These are phyloP conservation scores for Gobio occitaniae DNA, from an alignment of 2,797 vertebrate genomes.

Conservation along the genomic window DNA sequence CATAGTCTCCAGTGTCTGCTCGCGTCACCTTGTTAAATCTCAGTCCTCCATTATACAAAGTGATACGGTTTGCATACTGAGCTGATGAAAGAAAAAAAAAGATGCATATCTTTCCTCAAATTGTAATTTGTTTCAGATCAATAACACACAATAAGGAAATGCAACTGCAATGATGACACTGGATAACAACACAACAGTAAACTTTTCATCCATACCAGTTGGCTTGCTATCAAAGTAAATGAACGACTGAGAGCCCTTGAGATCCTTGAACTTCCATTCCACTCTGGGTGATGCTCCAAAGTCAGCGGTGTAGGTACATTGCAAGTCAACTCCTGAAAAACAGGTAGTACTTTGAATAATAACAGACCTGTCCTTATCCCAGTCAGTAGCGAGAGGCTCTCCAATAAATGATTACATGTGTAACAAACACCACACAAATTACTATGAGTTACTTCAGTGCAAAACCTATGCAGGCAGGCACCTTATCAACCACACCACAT, in stretches of 20 bases:
- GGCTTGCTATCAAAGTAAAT: too few species aligned
- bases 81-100: conserved; percentile 67
- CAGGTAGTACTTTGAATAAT: neutral
- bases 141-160: too few species aligned
- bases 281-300: conserved; percentile 71
- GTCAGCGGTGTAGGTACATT: conserved; percentile 72
- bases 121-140: neutral
- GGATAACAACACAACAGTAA: too few species aligned
- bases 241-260: too few species aligned
- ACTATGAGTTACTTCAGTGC: neutral
- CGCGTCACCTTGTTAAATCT: conserved; percentile 77
- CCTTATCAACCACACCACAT: neutral
- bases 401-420: too few species aligned
- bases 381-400: too few species aligned
- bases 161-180: too few species aligned
- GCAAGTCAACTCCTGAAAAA: conserved; percentile 75
- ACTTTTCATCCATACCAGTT: too few species aligned
- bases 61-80: conserved; percentile 71
- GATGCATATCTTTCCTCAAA: neutral
- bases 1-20: conserved; percentile 80
- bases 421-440: too few species aligned
- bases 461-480: neutral
- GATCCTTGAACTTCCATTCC: conserved; percentile 85
- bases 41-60: conserved; percentile 64
- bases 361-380: too few species aligned